These are phyloP conservation scores for Eleutherodactylus coqui DNA, from an alignment of 2,797 vertebrate genomes.

Conservation along the genomic window DNA sequence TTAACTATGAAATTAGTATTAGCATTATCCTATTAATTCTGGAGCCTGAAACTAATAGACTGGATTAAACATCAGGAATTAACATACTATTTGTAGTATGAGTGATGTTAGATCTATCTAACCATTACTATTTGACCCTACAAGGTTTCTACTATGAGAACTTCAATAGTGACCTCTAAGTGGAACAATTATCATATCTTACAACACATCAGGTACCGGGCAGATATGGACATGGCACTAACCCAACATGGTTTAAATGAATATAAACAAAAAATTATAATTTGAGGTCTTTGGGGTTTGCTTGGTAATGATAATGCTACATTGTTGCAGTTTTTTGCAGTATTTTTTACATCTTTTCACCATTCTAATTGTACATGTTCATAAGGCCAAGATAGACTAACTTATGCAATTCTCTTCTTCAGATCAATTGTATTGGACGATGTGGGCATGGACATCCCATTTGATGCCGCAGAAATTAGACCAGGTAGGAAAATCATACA, in stretches of 20 bases:
- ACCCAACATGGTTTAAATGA: too few relatives aligned
- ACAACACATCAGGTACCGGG: too few relatives aligned
- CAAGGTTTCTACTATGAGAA: too few relatives aligned
- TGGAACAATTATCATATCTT: too few relatives aligned
- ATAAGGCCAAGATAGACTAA: not conserved
- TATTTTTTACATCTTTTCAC: too few relatives aligned
- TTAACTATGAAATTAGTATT: not conserved
- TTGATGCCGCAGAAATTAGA: slow-evolving; percentile 80
- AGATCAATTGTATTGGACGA: slow-evolving; percentile 75
- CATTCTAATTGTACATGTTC: not conserved
- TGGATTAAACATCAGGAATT: not conserved
- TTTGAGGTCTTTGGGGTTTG: too few relatives aligned
- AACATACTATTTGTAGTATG: too few relatives aligned
- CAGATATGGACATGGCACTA: too few relatives aligned
- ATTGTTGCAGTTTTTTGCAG: not conserved
- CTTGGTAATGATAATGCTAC: not conserved
- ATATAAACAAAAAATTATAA: too few relatives aligned
- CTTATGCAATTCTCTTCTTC: slow-evolving; percentile 38
- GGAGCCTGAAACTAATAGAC: not conserved
- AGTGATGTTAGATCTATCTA: too few relatives aligned
- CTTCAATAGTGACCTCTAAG: too few relatives aligned
- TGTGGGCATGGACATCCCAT: slow-evolving; percentile 81
- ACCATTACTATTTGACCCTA: too few relatives aligned
- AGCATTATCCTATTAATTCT: not conserved
- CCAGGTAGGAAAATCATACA: slow-evolving; percentile 77